Conservation (phyloP, 2,113 vertebrate species). For the sheep (Ovis aries) region DNA sequence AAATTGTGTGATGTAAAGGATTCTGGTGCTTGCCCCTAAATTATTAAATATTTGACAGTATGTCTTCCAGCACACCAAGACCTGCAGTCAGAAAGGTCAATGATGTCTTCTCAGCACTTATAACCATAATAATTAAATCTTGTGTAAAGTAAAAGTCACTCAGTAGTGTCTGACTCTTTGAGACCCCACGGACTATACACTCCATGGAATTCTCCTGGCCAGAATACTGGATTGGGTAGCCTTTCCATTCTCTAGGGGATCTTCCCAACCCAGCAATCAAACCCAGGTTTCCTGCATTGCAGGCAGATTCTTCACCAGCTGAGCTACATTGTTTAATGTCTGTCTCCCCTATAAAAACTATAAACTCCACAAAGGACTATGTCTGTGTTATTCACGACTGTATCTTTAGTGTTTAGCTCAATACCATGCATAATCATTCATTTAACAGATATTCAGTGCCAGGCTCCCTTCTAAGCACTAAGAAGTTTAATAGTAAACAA, state of each 20-base stretch:
- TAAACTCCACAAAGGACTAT: not conserved
- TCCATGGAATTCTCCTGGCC: not conserved
- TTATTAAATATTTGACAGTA: constrained; percentile 28
- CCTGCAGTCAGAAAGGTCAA: not conserved
- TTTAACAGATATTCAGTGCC: not conserved
- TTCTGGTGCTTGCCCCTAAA: not conserved
- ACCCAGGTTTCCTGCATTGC: not conserved
- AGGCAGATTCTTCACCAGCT: not conserved
- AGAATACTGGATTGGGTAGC: not conserved
- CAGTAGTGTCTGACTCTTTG: not conserved
- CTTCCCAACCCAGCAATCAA: not conserved
- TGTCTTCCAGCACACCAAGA: not conserved
- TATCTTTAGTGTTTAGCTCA: not conserved
- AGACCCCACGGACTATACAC: not conserved
- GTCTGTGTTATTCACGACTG: not conserved
- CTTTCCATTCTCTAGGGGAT: not conserved
- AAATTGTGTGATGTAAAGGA: not conserved
- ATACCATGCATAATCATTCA: not conserved
- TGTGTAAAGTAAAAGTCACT: not conserved
- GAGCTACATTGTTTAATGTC: not conserved
- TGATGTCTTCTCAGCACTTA: not conserved
- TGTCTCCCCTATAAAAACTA: not conserved
- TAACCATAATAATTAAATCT: not conserved
- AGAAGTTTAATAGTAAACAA: not conserved
- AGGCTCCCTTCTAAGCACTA: not conserved